phyloP scores from a whole-genome alignment of 2,888 invertebrate species.

The Lutraria lutraria region DNA sequence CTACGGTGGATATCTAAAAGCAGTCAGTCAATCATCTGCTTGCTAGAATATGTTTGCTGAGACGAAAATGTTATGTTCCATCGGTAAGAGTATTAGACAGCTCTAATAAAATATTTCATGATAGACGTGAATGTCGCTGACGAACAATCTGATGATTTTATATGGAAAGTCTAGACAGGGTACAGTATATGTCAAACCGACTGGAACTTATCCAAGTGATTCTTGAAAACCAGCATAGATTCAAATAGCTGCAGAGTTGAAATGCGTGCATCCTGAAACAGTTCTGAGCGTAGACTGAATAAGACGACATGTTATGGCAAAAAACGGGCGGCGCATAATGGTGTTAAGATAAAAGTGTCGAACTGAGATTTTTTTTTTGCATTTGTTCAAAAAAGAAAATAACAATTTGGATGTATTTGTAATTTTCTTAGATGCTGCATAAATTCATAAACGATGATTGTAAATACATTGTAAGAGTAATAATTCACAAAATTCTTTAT shows the following conservation, averaged over 20 bases:
- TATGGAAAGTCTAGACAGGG: slow-evolving; percentile 37
- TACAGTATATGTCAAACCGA: slow-evolving; percentile 31
- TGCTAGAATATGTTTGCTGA: background rate
- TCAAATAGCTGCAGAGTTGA: slow-evolving; percentile 18
- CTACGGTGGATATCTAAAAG: background rate
- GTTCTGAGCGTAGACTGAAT: background rate
- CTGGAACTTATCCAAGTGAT: slow-evolving; percentile 31
- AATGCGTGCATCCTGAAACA: slow-evolving; percentile 7
- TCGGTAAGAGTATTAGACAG: background rate
- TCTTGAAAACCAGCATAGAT: slow-evolving; percentile 11
- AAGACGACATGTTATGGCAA: slow-evolving; percentile 15
- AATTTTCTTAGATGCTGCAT: too few relatives aligned
- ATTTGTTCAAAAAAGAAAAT: background rate
- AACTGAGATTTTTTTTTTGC: background rate
- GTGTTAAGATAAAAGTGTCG: slow-evolving; percentile 13
- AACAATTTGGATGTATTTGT: too few relatives aligned
- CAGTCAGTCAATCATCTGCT: slow-evolving; percentile 7
- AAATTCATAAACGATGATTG: too few relatives aligned
- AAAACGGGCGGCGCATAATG: background rate
- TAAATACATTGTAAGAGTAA: too few relatives aligned
- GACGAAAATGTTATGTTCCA: background rate
- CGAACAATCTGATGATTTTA: slow-evolving; percentile 33
- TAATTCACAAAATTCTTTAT: too few relatives aligned
- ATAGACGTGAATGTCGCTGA: slow-evolving; percentile 14
- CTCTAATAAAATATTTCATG: background rate